phyloP scores from a whole-genome alignment of 1,140 invertebrate species.

The Amyelois transitella region DNA sequence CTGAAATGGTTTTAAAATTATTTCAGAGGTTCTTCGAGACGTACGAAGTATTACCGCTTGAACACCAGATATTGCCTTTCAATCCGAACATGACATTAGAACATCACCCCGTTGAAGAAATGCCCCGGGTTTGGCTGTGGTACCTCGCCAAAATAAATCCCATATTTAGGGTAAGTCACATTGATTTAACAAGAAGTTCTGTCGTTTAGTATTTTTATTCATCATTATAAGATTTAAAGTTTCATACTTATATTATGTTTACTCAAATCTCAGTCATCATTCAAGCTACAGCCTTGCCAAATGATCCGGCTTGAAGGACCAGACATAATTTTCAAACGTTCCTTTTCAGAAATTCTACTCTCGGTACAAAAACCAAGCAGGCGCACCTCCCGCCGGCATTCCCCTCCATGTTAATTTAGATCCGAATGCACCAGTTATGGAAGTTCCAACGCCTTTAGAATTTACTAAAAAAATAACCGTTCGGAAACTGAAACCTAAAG shows the following conservation, averaged over 20 bases:
- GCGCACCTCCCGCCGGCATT: conserved; percentile 17
- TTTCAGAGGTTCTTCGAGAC: conserved; percentile 45
- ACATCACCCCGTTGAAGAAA: conserved; percentile 52
- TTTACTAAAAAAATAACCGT: too few relatives aligned
- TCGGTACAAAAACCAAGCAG: conserved; percentile 6
- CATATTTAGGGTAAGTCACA: conserved; percentile 35
- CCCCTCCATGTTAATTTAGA: conserved; percentile 23
- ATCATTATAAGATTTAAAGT: too few relatives aligned
- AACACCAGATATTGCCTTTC: conserved; percentile 45
- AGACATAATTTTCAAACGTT: not conserved
- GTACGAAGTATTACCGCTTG: conserved; percentile 28
- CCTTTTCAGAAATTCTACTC: conserved; percentile 24
- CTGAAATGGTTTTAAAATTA: too few relatives aligned
- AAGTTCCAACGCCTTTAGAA: conserved; percentile 34
- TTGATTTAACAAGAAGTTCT: not conserved
- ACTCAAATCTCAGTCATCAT: too few relatives aligned
- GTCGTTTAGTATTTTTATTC: not conserved
- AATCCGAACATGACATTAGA: conserved; percentile 43
- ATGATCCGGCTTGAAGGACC: not conserved
- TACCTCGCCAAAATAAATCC: conserved; percentile 46
- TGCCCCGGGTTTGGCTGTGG: conserved; percentile 43
- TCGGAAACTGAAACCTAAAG: too few relatives aligned
- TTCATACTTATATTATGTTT: too few relatives aligned
- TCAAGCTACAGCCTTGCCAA: too few relatives aligned
- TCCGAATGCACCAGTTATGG: conserved; percentile 7